Evolutionary conservation across 2,113 vertebrate genomes (phyloP).

Genomic region (Nipponia nippon): DNA sequence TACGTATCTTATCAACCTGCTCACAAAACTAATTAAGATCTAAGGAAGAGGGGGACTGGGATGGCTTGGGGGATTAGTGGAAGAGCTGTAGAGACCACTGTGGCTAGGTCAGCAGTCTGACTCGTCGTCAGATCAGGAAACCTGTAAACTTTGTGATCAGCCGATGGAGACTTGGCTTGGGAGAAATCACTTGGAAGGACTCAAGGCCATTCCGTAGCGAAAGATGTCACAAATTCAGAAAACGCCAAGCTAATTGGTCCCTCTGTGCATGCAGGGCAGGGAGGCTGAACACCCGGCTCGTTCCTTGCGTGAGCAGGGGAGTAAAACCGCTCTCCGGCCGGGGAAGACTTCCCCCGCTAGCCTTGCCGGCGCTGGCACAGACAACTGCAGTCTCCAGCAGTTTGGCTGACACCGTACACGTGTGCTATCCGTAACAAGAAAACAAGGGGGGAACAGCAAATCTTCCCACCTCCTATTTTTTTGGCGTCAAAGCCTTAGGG

Average conservation of each 20-base stretch:
- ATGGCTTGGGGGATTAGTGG: not conserved
- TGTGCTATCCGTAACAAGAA: not conserved
- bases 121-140: not conserved
- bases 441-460: not conserved
- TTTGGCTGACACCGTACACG: not conserved
- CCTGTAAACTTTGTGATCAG: not conserved
- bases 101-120: not conserved
- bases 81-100: not conserved
- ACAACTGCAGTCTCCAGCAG: not conserved
- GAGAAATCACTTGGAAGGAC: not conserved
- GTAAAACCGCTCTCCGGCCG: fast-evolving
- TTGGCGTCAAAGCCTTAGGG: not conserved
- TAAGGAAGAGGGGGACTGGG: not conserved
- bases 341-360: not conserved
- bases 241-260: not conserved
- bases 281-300: not conserved
- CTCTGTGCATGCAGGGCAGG: not conserved
- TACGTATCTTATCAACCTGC: not conserved
- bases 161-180: not conserved
- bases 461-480: not conserved
- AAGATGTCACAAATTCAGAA: not conserved
- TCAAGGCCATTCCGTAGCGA: not conserved
- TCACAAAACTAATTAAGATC: not conserved
- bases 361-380: not conserved
- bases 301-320: not conserved